Evolutionary conservation across 2,888 invertebrate species (phyloP).

Genomic region (Anarsia innoxiella): DNA sequence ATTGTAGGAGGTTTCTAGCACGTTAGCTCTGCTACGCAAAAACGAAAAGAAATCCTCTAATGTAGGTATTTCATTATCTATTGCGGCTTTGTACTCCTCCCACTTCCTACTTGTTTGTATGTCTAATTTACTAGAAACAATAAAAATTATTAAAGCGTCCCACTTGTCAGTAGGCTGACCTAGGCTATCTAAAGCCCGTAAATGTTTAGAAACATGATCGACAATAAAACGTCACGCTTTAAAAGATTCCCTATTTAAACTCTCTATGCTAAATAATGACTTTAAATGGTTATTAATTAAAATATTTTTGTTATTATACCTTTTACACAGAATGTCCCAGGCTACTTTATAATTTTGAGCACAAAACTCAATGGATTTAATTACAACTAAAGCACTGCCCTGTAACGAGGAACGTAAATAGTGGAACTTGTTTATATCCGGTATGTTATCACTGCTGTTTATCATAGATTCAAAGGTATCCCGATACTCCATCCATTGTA

Average conservation of each 20-base stretch:
- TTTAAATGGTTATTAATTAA: slow-evolving; percentile 1
- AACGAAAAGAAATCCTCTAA: slow-evolving; percentile 9
- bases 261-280: neutral
- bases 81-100: neutral
- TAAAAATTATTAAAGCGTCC: neutral
- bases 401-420: slow-evolving; percentile 1
- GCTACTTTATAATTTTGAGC: neutral
- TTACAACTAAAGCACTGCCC: neutral
- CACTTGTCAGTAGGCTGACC: neutral
- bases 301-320: neutral
- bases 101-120: neutral
- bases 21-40: slow-evolving; percentile 12
- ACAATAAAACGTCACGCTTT: neutral
- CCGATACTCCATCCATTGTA: slow-evolving; percentile 1
- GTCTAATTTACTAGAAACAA: neutral
- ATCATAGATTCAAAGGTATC: slow-evolving; percentile 5
- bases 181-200: neutral
- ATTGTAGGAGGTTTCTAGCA: slow-evolving; percentile 13
- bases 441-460: neutral
- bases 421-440: neutral
- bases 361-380: neutral
- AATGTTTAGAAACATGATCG: neutral
- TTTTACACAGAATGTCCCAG: neutral
- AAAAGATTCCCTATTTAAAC: neutral
- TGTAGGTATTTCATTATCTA: neutral